A percentile compares a stretch with the other conserved stretches of the same genome.
Evolutionary conservation across 2,113 vertebrate species (phyloP).

Genomic region (Oxygymnocypris stewartii): DNA sequence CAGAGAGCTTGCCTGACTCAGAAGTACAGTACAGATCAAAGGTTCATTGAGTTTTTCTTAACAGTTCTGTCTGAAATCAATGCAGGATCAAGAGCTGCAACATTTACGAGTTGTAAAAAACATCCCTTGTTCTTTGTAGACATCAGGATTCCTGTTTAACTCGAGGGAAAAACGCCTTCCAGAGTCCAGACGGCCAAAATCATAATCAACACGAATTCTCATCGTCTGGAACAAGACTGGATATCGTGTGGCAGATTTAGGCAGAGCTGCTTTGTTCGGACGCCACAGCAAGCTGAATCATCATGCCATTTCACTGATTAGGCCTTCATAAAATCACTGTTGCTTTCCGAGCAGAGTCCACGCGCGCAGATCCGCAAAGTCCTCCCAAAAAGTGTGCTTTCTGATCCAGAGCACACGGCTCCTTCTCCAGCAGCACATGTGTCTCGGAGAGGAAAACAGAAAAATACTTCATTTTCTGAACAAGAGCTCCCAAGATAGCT

Average conservation of each 20-base stretch:
- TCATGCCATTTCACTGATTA: constrained; percentile 70
- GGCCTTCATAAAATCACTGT: constrained; percentile 59
- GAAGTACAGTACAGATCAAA: constrained; percentile 15
- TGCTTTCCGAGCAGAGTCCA: constrained; percentile 43
- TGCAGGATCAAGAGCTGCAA: not conserved
- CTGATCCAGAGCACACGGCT: constrained; percentile 46
- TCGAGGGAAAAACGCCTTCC: not conserved
- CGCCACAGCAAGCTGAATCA: constrained; percentile 64
- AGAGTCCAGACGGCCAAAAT: not conserved
- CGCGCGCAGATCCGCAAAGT: constrained; percentile 40
- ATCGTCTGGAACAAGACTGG: constrained; percentile 52
- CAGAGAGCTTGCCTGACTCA: not conserved
- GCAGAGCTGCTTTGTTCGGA: constrained; percentile 56
- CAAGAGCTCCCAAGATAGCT: constrained; percentile 72
- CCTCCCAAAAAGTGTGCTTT: constrained; percentile 8
- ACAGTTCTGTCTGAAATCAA: constrained; percentile 17
- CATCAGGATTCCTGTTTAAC: not conserved
- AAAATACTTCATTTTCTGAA: constrained; percentile 70
- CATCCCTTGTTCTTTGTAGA: constrained; percentile 3
- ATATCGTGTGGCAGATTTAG: constrained; percentile 34
- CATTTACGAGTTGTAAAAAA: constrained; percentile 24
- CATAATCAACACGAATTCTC: not conserved
- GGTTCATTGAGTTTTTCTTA: not conserved
- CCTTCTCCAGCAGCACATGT: constrained; percentile 19
- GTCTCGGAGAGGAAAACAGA: constrained; percentile 48